phyloP scores from a whole-genome alignment of 2,113 vertebrate genomes.

The Romanogobio albipinnatus region DNA sequence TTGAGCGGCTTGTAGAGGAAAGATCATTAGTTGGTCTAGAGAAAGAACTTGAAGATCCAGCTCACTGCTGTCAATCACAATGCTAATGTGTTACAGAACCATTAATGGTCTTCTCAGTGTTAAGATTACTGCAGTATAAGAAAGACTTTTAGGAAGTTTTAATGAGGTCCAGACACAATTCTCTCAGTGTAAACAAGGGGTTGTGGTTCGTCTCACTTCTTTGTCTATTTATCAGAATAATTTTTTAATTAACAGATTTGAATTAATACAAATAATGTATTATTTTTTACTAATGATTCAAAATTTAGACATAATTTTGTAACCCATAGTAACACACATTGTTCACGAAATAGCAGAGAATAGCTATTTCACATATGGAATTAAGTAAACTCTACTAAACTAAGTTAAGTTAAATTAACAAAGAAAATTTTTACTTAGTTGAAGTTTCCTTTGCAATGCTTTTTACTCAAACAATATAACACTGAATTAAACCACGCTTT shows the following conservation, averaged over 20 bases:
- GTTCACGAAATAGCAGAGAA: too few relatives aligned
- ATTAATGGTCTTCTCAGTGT: not conserved
- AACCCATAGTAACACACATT: too few relatives aligned
- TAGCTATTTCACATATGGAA: too few relatives aligned
- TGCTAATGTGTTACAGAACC: constrained; percentile 1
- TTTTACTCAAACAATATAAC: too few relatives aligned
- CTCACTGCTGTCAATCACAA: constrained; percentile 24
- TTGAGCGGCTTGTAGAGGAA: constrained; percentile 4
- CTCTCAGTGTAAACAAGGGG: not conserved
- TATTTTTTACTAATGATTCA: too few relatives aligned
- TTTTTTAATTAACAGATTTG: not conserved
- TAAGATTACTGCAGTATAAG: not conserved
- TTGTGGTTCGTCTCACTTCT: constrained; percentile 22
- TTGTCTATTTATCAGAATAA: not conserved
- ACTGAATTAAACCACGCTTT: too few relatives aligned
- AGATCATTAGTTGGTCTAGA: not conserved
- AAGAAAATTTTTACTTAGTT: too few relatives aligned
- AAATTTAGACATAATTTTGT: too few relatives aligned
- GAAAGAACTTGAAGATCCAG: not conserved
- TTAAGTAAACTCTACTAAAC: too few relatives aligned
- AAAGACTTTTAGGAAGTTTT: constrained; percentile 2
- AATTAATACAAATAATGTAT: too few relatives aligned
- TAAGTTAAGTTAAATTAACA: too few relatives aligned
- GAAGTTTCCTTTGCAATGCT: too few relatives aligned
- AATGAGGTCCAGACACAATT: not conserved